These are phyloP conservation scores for Pyrocephalus nanus DNA, from an alignment of 2,797 vertebrate species.

Conservation along the genomic window DNA sequence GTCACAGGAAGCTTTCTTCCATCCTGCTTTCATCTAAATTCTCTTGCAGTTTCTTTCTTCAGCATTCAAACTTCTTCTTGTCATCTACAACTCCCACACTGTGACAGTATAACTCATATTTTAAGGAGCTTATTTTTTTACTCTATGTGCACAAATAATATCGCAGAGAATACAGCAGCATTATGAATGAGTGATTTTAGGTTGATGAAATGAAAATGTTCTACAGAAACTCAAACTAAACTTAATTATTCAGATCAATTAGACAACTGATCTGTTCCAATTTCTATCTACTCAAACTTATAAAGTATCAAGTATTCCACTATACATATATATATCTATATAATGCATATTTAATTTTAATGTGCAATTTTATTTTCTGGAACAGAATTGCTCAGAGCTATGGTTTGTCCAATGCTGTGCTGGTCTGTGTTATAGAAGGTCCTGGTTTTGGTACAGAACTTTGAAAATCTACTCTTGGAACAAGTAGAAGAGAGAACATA, in stretches of 20 bases:
- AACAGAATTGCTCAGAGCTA: background rate
- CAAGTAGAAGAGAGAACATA: background rate
- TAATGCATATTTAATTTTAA: background rate
- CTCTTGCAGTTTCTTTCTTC: too few relatives aligned
- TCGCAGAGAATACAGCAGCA: background rate
- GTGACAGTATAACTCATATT: background rate
- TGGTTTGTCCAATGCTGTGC: background rate
- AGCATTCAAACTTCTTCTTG: too few relatives aligned
- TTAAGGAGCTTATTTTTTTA: background rate
- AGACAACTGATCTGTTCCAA: background rate
- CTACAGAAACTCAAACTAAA: background rate
- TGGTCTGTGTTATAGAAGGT: background rate
- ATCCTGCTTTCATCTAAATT: too few relatives aligned
- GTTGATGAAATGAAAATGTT: background rate
- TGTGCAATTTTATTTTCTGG: background rate
- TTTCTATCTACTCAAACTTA: background rate
- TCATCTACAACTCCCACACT: too few relatives aligned
- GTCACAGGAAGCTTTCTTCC: too few relatives aligned
- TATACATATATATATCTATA: background rate
- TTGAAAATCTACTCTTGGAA: background rate
- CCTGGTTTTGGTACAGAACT: background rate
- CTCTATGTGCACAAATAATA: background rate
- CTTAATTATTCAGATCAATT: background rate
- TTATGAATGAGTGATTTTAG: background rate
- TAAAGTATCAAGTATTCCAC: background rate